A percentile compares a stretch with the other conserved stretches of the same genome.
Evolutionary conservation across 2,888 invertebrate genomes (phyloP).

Genomic region (Hofmannophila pseudospretella): DNA sequence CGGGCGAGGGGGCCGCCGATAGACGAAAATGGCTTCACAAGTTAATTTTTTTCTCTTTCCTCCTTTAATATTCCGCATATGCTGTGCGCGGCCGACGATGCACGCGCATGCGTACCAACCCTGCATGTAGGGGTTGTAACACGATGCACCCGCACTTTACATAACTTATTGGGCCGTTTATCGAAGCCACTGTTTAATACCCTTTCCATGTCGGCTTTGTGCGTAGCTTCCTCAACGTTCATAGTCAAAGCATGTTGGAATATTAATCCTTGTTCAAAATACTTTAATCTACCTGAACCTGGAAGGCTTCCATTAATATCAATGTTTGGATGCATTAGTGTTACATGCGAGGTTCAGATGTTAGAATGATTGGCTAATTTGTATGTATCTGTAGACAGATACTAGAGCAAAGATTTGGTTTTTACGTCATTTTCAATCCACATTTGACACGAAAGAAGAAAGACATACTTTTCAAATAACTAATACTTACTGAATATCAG

Average conservation of each 20-base stretch:
- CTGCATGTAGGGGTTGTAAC: conserved; percentile 63
- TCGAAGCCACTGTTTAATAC: conserved; percentile 73
- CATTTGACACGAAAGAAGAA: no score
- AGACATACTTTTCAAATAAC: no score
- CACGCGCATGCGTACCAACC: conserved; percentile 72
- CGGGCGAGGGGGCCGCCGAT: conserved; percentile 67
- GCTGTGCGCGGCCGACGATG: conserved; percentile 67
- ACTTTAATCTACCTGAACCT: conserved; percentile 39
- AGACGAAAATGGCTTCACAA: conserved; percentile 78
- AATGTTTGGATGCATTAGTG: conserved; percentile 32
- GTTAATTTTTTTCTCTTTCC: conserved; percentile 78
- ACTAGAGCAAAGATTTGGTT: no score
- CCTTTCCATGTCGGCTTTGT: conserved; percentile 70
- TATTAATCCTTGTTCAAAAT: conserved; percentile 62
- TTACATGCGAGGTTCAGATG: conserved; percentile 12
- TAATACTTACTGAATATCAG: no score
- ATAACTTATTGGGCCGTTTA: conserved; percentile 75
- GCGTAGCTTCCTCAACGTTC: conserved; percentile 52
- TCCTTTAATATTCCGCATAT: conserved; percentile 78
- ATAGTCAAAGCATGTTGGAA: conserved; percentile 38
- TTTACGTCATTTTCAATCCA: no score
- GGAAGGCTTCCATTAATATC: conserved; percentile 55
- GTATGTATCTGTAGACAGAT: no score
- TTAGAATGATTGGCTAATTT: no score
- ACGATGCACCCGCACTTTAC: conserved; percentile 75